Conservation (phyloP, 2,113 vertebrate genomes). For the Mellivora capensis region DNA sequence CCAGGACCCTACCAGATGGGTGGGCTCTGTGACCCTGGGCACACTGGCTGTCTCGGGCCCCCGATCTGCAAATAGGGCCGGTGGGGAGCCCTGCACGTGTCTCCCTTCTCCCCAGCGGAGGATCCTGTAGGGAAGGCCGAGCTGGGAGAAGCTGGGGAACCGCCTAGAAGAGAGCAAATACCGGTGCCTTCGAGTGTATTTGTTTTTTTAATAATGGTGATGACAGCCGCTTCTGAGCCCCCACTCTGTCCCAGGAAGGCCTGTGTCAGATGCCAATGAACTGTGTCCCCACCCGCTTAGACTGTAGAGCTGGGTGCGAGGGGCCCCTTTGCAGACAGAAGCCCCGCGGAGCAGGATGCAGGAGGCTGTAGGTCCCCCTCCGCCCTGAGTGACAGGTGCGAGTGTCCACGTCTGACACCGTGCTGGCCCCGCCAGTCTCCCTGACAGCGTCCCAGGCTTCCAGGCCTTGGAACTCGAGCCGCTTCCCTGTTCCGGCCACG, state of each 20-base stretch:
- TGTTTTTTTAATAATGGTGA: background rate
- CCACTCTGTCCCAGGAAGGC: background rate
- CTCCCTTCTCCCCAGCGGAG: background rate
- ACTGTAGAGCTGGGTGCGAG: background rate
- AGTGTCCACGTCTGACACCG: rapidly evolving
- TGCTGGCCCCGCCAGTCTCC: rapidly evolving
- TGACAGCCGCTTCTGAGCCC: background rate
- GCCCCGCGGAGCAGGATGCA: rapidly evolving
- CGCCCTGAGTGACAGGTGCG: rapidly evolving
- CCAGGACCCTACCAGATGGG: background rate
- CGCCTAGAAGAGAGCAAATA: rapidly evolving
- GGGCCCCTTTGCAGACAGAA: background rate
- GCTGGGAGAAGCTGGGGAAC: rapidly evolving
- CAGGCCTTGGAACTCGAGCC: background rate
- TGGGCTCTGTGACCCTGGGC: background rate
- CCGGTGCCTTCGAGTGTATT: rapidly evolving
- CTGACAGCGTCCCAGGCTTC: background rate
- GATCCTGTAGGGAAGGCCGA: rapidly evolving
- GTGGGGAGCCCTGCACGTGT: background rate
- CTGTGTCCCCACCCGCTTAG: rapidly evolving
- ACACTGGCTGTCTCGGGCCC: background rate
- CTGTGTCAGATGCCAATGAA: rapidly evolving
- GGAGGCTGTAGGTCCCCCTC: background rate
- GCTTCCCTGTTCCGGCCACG: background rate
- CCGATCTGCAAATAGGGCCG: background rate